A percentile compares a stretch with the other conserved stretches of the same genome.
These are phyloP conservation scores for Ctenopoma kingsleyae DNA, from an alignment of 2,797 vertebrate genomes.

Conservation along the genomic window DNA sequence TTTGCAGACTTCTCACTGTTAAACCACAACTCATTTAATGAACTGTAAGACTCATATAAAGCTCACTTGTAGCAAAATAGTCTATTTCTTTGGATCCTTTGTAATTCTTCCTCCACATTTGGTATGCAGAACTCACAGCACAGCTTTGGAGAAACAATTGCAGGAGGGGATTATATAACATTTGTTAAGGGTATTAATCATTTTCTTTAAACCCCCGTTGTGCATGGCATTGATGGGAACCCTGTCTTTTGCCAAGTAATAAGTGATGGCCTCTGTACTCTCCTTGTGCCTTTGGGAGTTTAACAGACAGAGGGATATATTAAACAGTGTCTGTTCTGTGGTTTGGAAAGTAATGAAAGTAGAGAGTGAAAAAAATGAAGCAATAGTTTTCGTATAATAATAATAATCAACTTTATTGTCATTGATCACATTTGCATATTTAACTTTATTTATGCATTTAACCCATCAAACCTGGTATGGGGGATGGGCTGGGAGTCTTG, in stretches of 20 bases:
- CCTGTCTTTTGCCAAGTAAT: conserved; percentile 67
- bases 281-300: conserved; percentile 56
- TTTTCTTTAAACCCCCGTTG: conserved; percentile 63
- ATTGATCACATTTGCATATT: no score
- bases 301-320: conserved; percentile 47
- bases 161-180: conserved; percentile 62
- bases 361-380: conserved; percentile 13
- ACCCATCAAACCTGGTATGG: no score
- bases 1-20: conserved; percentile 59
- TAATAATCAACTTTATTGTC: no score
- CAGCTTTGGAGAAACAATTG: conserved; percentile 54
- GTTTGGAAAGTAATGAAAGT: conserved; percentile 42
- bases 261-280: conserved; percentile 66
- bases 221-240: conserved; percentile 60
- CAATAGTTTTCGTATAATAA: not conserved
- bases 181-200: conserved; percentile 71
- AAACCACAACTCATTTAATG: conserved; percentile 59
- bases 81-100: conserved; percentile 30
- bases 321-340: conserved; percentile 39
- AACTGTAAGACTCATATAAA: conserved; percentile 46
- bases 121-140: conserved; percentile 23
- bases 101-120: conserved; percentile 31
- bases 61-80: conserved; percentile 37
- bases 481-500: no score
- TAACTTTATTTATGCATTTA: no score